Percentiles rank a stretch among this genome's conserved stretches.
phyloP scores from a whole-genome alignment of 2,797 vertebrate genomes.

The Cephalopachus bancanus region DNA sequence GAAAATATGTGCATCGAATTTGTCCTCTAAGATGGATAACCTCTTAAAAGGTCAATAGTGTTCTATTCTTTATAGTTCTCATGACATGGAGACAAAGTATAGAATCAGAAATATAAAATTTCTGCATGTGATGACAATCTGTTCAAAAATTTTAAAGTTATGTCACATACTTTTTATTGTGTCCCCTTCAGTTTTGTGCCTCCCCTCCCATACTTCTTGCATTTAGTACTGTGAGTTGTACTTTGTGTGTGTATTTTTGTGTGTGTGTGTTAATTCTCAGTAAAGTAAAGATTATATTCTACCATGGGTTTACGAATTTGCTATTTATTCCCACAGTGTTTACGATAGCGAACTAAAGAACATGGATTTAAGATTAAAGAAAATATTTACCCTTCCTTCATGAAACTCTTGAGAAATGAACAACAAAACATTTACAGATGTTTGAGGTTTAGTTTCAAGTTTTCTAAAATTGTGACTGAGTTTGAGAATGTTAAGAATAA shows the following conservation, averaged over 20 bases:
- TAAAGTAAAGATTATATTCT: neutral
- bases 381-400: neutral
- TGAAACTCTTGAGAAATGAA: neutral
- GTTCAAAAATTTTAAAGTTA: neutral
- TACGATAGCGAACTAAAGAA: neutral
- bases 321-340: neutral
- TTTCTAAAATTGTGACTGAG: constrained; percentile 10
- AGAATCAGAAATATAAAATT: neutral
- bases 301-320: neutral
- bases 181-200: neutral
- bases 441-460: constrained; percentile 11
- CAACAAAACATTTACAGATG: neutral
- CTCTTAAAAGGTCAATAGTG: neutral
- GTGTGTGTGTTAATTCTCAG: neutral
- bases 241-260: neutral
- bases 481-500: constrained; percentile 14
- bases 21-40: neutral
- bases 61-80: neutral
- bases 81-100: neutral
- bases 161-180: neutral
- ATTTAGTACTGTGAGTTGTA: neutral
- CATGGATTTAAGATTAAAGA: neutral
- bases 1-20: neutral
- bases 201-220: neutral
- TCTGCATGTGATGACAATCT: neutral